These are phyloP conservation scores for Dolichopus griseipennis DNA, from an alignment of 2,888 invertebrate species.

Conservation along the genomic window DNA sequence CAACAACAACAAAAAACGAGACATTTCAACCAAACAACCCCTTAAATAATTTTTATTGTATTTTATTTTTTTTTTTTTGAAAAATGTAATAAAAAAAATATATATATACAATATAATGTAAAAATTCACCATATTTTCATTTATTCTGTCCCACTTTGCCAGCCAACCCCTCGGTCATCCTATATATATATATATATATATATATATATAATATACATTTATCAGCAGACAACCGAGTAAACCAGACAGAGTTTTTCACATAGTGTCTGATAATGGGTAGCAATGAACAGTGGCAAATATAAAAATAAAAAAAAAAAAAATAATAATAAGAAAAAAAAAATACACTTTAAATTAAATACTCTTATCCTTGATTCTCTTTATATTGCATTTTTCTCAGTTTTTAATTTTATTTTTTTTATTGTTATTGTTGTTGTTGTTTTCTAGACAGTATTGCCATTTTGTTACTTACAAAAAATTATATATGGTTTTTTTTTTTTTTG, in stretches of 20 bases:
- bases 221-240: neutral
- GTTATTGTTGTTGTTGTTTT: neutral
- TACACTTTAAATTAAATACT: neutral
- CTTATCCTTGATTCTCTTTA: constrained; percentile 6
- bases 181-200: too few relatives aligned
- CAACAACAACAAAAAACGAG: neutral
- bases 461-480: neutral
- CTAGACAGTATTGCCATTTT: constrained; percentile 1
- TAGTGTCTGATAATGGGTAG: neutral
- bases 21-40: too few relatives aligned
- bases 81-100: neutral
- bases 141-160: neutral
- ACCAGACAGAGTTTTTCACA: neutral
- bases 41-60: too few relatives aligned
- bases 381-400: neutral
- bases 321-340: neutral
- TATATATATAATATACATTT: too few relatives aligned
- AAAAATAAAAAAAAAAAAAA: neutral
- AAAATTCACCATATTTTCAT: neutral
- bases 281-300: neutral
- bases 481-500: too few relatives aligned
- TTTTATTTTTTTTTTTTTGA: too few relatives aligned
- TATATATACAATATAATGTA: too few relatives aligned
- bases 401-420: neutral
- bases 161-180: neutral